Conservation (phyloP, 2,797 vertebrate genomes). For the Micrastur ruficollis region DNA sequence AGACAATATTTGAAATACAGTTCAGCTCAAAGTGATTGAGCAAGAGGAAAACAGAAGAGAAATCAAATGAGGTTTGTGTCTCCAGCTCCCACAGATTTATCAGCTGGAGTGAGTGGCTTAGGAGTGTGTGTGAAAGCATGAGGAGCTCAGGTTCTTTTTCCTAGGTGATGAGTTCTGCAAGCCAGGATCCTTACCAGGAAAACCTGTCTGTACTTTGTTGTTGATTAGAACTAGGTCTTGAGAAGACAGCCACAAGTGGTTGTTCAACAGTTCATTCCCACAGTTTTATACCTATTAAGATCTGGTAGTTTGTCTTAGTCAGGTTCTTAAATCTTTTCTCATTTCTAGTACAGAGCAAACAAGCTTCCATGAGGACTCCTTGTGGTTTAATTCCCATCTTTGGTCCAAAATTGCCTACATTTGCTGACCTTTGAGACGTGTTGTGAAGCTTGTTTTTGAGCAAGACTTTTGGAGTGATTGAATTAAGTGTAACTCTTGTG, state of each 20-base stretch:
- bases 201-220: not conserved
- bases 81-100: not conserved
- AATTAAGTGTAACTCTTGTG: not conserved
- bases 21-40: not conserved
- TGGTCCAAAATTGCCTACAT: not conserved
- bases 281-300: not conserved
- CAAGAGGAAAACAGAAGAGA: not conserved
- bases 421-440: not conserved
- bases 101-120: not conserved
- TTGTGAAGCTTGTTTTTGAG: not conserved
- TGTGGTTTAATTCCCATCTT: not conserved
- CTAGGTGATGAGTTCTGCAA: not conserved
- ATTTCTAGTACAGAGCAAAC: not conserved
- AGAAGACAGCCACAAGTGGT: not conserved
- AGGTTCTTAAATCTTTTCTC: not conserved
- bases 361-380: not conserved
- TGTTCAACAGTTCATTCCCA: not conserved
- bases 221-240: not conserved
- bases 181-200: not conserved
- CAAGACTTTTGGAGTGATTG: not conserved
- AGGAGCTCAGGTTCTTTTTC: not conserved
- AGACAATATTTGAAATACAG: not conserved
- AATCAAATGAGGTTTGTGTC: not conserved
- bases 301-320: not conserved
- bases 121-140: not conserved